Evolutionary conservation across 2,113 vertebrate genomes (phyloP).

Genomic region (Larimichthys polyactis): DNA sequence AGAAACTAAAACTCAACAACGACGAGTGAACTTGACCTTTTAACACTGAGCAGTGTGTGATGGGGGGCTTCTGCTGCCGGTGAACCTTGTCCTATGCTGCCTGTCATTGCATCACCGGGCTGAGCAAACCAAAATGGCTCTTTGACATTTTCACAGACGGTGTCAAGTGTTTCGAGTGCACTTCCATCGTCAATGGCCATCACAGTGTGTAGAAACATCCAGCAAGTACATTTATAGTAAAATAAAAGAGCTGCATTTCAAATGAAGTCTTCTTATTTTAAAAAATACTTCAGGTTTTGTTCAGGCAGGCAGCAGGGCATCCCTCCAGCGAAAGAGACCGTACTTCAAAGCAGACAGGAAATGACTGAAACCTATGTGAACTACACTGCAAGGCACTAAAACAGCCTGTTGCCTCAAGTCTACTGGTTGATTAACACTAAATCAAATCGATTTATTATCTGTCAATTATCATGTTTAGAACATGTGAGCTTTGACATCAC

Average conservation of each 20-base stretch:
- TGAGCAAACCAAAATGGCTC: conserved; percentile 42
- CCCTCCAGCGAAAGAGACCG: neutral
- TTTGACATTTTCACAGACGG: conserved; percentile 77
- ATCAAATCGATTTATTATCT: neutral
- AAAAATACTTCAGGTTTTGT: neutral
- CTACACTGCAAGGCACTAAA: neutral
- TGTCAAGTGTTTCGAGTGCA: conserved; percentile 61
- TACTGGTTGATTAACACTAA: neutral
- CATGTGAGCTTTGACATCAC: neutral
- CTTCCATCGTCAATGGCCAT: neutral
- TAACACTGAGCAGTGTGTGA: neutral
- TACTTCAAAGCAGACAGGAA: neutral
- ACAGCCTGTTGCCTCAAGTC: neutral
- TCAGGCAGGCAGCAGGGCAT: neutral
- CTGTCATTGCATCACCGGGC: conserved; percentile 39
- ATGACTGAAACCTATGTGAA: conserved; percentile 8
- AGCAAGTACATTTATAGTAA: neutral
- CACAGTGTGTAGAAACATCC: neutral
- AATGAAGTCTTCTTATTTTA: neutral
- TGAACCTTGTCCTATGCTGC: conserved; percentile 60
- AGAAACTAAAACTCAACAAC: neutral
- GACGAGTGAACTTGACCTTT: conserved; percentile 41
- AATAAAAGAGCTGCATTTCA: neutral
- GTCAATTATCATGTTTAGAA: neutral
- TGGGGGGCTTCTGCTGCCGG: neutral